Percentiles rank a stretch among this genome's conserved stretches.
phyloP scores from a whole-genome alignment of 2,113 vertebrate species.

The Marmota monax region DNA sequence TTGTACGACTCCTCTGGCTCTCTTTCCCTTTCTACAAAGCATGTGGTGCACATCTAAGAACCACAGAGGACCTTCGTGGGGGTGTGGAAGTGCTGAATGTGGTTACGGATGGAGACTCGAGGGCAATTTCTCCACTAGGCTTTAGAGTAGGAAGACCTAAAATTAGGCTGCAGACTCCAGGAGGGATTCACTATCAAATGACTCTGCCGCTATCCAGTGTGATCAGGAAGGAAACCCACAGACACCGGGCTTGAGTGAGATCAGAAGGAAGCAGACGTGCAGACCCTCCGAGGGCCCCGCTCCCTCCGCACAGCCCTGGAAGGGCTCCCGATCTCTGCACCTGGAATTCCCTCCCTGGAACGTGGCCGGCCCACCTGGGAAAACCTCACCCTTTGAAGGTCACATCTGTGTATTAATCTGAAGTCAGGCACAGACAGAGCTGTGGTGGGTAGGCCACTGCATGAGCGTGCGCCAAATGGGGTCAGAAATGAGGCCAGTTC shows the following conservation, averaged over 20 bases:
- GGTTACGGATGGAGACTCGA: not conserved
- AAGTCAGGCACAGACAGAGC: not conserved
- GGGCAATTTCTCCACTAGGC: not conserved
- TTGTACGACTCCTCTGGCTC: not conserved
- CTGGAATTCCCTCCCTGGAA: constrained; percentile 50
- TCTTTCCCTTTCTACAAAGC: not conserved
- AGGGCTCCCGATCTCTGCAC: not conserved
- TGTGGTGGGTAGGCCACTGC: constrained; percentile 42
- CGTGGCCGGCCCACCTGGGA: constrained; percentile 31
- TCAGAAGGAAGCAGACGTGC: not conserved
- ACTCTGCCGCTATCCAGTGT: not conserved
- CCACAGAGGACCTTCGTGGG: not conserved
- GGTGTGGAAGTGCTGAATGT: not conserved
- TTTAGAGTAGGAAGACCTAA: not conserved
- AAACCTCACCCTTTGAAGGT: constrained; percentile 62
- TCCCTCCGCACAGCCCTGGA: not conserved
- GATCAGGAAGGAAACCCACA: not conserved
- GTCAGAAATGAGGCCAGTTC: constrained; percentile 70
- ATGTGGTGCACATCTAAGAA: not conserved
- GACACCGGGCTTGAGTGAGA: fast-evolving
- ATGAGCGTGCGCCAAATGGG: constrained; percentile 16
- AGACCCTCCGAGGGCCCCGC: not conserved
- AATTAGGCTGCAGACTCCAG: not conserved
- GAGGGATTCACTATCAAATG: not conserved
- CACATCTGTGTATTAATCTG: constrained; percentile 35